Percentiles rank a stretch among this genome's conserved stretches.
Conservation (phyloP, 2,113 vertebrate species). For the Mugil cephalus region DNA sequence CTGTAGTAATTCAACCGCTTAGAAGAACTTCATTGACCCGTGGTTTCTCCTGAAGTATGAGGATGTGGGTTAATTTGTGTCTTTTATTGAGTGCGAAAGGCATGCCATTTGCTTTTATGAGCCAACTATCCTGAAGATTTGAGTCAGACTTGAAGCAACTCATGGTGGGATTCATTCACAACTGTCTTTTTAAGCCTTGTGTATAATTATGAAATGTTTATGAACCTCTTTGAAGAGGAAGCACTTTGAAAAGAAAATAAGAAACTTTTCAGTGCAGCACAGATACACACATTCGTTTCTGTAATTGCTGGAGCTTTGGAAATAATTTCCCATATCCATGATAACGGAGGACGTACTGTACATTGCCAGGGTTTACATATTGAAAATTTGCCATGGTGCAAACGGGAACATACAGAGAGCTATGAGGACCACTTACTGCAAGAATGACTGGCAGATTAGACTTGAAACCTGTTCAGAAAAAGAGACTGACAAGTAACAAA, state of each 20-base stretch:
- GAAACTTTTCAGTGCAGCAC: not conserved
- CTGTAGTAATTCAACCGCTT: slow-evolving; percentile 4
- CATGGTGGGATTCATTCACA: slow-evolving; percentile 44
- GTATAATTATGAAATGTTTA: slow-evolving; percentile 60
- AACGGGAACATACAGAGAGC: slow-evolving; percentile 34
- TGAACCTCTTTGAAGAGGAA: slow-evolving; percentile 51
- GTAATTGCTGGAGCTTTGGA: slow-evolving; percentile 27
- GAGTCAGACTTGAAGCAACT: slow-evolving; percentile 41
- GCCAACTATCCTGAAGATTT: slow-evolving; percentile 52
- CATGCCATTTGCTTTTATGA: slow-evolving; percentile 67
- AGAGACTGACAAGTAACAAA: slow-evolving; percentile 25
- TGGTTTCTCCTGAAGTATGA: slow-evolving; percentile 24
- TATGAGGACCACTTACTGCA: slow-evolving; percentile 13
- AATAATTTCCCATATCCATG: slow-evolving; percentile 32
- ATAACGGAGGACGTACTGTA: slow-evolving; percentile 42
- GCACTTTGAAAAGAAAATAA: slow-evolving; percentile 18
- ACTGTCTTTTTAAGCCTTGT: slow-evolving; percentile 22
- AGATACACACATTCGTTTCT: slow-evolving; percentile 28
- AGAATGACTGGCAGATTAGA: slow-evolving; percentile 27
- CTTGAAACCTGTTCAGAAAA: slow-evolving; percentile 12
- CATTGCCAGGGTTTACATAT: slow-evolving; percentile 24
- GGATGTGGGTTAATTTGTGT: slow-evolving; percentile 47
- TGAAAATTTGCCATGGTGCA: slow-evolving; percentile 1
- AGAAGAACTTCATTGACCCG: slow-evolving; percentile 29
- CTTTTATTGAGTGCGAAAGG: slow-evolving; percentile 61